Evolutionary conservation across 2,888 invertebrate species (phyloP).

Genomic region (Drosophila lutescens): DNA sequence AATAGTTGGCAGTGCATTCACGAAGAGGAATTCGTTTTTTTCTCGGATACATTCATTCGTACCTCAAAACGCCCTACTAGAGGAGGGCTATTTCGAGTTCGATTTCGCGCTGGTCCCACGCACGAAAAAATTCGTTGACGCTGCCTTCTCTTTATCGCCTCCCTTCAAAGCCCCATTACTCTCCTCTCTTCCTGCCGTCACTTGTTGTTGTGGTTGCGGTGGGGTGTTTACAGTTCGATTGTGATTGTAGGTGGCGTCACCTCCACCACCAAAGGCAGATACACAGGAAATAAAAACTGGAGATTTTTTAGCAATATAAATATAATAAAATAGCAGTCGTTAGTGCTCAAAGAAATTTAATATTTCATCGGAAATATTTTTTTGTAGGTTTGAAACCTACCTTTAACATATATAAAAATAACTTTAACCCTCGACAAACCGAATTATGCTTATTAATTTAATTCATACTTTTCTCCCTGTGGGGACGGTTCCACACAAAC

Average conservation of each 20-base stretch:
- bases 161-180: not conserved
- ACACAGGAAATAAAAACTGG: not conserved
- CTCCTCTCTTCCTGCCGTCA: conserved; percentile 40
- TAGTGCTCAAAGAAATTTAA: no score
- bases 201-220: conserved; percentile 58
- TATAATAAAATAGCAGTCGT: not conserved
- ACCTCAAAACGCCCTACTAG: not conserved
- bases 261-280: conserved; percentile 5
- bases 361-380: no score
- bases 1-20: conserved; percentile 53
- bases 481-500: conserved; percentile 29
- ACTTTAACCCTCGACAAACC: no score
- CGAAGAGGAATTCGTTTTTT: conserved; percentile 9
- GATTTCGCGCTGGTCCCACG: conserved; percentile 20
- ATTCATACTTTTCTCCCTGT: conserved; percentile 3
- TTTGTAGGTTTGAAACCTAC: no score
- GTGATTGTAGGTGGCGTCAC: conserved; percentile 34
- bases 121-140: conserved; percentile 23
- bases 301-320: not conserved
- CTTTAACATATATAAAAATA: no score
- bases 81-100: conserved; percentile 17
- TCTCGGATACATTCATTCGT: conserved; percentile 17
- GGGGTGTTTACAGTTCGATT: conserved; percentile 61
- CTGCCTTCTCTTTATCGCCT: conserved; percentile 4
- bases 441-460: no score